phyloP scores from a whole-genome alignment of 2,797 vertebrate species.

The Mustela erminea region DNA sequence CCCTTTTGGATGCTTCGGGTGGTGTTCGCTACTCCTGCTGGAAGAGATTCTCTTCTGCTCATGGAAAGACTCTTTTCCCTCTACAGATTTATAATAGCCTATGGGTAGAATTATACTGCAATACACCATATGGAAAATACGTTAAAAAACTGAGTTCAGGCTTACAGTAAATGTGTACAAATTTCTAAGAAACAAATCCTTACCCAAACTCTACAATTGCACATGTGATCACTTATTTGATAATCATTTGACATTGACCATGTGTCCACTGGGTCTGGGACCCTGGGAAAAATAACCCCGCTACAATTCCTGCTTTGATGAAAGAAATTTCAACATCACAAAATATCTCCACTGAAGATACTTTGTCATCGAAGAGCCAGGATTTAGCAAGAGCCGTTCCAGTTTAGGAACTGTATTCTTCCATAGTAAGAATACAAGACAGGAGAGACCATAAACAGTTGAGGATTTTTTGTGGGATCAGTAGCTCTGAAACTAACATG shows the following conservation, averaged over 20 bases:
- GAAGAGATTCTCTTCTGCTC: neutral
- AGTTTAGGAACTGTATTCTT: neutral
- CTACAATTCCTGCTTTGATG: neutral
- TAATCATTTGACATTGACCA: neutral
- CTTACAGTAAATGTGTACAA: neutral
- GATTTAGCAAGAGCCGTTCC: neutral
- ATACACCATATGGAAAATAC: neutral
- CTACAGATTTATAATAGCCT: neutral
- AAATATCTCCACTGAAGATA: neutral
- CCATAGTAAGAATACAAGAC: neutral
- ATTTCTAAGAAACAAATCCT: conserved; percentile 11
- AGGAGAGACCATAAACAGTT: neutral
- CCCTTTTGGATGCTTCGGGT: neutral
- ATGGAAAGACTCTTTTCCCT: neutral
- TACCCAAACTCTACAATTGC: neutral
- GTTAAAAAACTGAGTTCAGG: neutral
- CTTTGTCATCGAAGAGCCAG: neutral
- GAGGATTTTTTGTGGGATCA: neutral
- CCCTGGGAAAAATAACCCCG: neutral
- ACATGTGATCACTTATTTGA: neutral
- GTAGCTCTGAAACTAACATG: neutral
- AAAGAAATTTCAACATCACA: neutral
- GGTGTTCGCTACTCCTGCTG: neutral
- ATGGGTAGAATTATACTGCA: neutral
- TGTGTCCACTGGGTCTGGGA: neutral